Evolutionary conservation across 2,888 invertebrate species (phyloP), one percentile per base, ranked within the genome.

Genomic region (Stenotaenia linearis): DNA sequence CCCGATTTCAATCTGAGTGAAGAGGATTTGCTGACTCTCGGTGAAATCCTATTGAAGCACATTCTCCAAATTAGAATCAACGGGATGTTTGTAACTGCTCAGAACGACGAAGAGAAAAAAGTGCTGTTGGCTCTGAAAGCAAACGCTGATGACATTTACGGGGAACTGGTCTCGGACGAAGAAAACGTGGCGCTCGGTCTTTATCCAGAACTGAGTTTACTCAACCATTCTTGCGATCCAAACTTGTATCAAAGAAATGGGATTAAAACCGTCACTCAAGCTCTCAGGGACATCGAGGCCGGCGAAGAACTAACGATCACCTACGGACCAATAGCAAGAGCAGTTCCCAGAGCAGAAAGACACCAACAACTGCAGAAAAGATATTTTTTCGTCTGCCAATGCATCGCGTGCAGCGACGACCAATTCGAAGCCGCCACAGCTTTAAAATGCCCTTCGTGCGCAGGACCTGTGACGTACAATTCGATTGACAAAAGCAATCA

Each of bases 151-250:
- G 18, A 56, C 9, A 56, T 56, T 7, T 56, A 56, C 23, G 18
- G 56, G 1, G 56, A 56, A 56, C 2, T 56, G 3, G 56, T 56
- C 56, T 56, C 18, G 7, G 56, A 56, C 18, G 56, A 56, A 56
- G 56, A 56, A 56, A 56, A 56, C n/a, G 56, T 56, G 18, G 56
- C 56, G 2, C 56, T 56, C 6, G 56, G 56, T 18, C 23, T 56
- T 21, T 56, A 56, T n/a, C 56, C 56, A 18, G 56, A 56, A n/a
- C 23, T 56, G 3, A 56, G 56, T 56, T n/a, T 81, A 12, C 28
- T 81, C 30, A 81, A 81, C 56, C 81, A 81, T 75, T 80, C 79
- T 40, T 80, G 81, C 21, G 40, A 75, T 1, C 81, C 81, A 0
- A 81, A 81, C 35, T 32, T 75, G n/a, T 30, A 56, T 10, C 78